Percentiles rank a stretch among this genome's conserved stretches.
These are phyloP conservation scores for Linyphia triangularis DNA, from an alignment of 2,888 invertebrate species.

Conservation along the genomic window DNA sequence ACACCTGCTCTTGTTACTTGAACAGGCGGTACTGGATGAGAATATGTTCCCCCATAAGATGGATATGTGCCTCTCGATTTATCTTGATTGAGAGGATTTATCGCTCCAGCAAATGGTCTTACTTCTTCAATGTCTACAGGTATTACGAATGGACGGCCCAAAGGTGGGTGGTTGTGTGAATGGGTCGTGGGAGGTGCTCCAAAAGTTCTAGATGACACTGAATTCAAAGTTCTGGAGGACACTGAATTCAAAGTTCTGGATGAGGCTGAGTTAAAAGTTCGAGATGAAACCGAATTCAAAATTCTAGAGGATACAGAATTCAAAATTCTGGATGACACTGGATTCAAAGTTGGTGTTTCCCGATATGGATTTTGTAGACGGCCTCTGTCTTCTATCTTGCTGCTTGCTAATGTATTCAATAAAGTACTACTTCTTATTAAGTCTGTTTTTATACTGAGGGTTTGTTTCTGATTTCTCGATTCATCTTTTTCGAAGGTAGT, in stretches of 20 bases:
- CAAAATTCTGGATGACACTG: slow-evolving; percentile 2
- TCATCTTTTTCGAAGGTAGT: background rate
- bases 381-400: background rate
- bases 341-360: background rate
- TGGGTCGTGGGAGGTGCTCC: background rate
- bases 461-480: background rate
- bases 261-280: background rate
- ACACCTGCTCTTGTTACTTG: slow-evolving; percentile 47
- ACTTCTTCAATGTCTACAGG: slow-evolving; percentile 84
- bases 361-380: background rate
- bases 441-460: background rate
- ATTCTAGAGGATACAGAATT: background rate
- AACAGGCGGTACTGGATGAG: slow-evolving; percentile 18
- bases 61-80: slow-evolving; percentile 14
- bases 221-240: background rate
- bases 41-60: slow-evolving; percentile 1
- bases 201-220: slow-evolving; percentile 2
- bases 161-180: slow-evolving; percentile 4
- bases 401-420: background rate
- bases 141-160: slow-evolving; percentile 82
- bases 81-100: slow-evolving; percentile 40
- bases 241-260: background rate
- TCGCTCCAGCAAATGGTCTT: slow-evolving; percentile 70
- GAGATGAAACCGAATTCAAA: background rate
- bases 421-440: background rate